Evolutionary conservation across 1,140 invertebrate species (phyloP), one percentile per base, ranked within the genome.

Genomic region (Tribolium madens): DNA sequence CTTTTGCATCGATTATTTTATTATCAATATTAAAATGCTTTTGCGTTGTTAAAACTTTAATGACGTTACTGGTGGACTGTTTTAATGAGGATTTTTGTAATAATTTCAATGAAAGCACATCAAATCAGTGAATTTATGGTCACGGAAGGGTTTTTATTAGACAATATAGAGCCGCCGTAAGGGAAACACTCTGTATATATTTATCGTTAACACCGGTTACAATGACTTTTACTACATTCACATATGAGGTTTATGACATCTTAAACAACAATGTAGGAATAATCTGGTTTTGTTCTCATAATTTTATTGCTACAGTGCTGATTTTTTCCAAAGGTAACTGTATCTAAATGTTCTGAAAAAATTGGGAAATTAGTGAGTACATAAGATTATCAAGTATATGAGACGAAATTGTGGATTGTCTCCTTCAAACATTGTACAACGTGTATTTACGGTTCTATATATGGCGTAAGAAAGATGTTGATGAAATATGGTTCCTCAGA

Each of bases 381-480:
- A 64, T 33, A 64, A 33, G 6, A 13, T 18, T 64, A 64, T 64
- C 57, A 15, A 33, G n/a, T 33, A n/a, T 64, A 4, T 64, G n/a
- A 64, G 26, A 33, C 21, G 26, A 64, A 57, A 64, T 64, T 64
- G 26, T 33, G 57, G 17, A 64, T 64, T 36, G 57, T 64, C 31
- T 64, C 12, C 31, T 64, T 64, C 57, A 64, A 64, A 64, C 4
- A 64, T 31, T 64, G 57, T 64, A 33, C 57, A 33, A 64, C 57
- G 57, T 72, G 46, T 72, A 50, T 48, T 52, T 72, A 72, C 52
- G 46, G 50, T 72, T 72, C 70, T 18, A 50, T 72, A 72, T 72
- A 26, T 72, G 70, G 70, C 70, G 70, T 52, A 72, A 72, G 14
- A 5, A 13, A 72, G 46, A 72, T 14, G 36, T 71, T 71, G 17